phyloP scores from a whole-genome alignment of 1,140 invertebrate genomes.

The Habropoda laboriosa region DNA sequence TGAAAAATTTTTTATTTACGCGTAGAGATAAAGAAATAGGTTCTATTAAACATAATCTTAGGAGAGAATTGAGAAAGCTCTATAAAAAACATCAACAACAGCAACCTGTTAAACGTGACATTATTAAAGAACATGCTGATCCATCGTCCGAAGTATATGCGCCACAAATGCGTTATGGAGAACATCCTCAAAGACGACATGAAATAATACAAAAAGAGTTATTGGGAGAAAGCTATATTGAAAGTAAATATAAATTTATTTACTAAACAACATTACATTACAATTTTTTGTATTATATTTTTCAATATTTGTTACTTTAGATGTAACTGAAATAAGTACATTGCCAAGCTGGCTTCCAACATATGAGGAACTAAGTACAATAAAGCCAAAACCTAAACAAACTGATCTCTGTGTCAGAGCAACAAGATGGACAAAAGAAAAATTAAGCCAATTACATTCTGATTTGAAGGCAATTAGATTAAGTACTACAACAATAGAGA shows the following conservation, averaged over 20 bases:
- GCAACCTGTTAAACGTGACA: slow-evolving; percentile 74
- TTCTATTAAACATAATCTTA: slow-evolving; percentile 69
- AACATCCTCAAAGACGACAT: slow-evolving; percentile 66
- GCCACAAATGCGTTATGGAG: slow-evolving; percentile 80
- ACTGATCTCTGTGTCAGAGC: slow-evolving; percentile 82
- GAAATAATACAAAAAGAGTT: slow-evolving; percentile 57
- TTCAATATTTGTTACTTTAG: slow-evolving; percentile 49
- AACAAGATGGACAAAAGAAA: slow-evolving; percentile 85
- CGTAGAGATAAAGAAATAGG: slow-evolving; percentile 65
- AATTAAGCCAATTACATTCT: slow-evolving; percentile 82
- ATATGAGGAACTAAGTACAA: slow-evolving; percentile 64
- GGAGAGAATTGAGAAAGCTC: slow-evolving; percentile 83
- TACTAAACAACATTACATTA: neutral
- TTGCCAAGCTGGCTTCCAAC: slow-evolving; percentile 70
- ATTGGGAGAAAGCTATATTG: slow-evolving; percentile 13
- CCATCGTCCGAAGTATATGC: slow-evolving; percentile 82
- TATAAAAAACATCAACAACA: slow-evolving; percentile 71
- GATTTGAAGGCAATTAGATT: slow-evolving; percentile 80
- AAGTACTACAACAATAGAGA: slow-evolving; percentile 37
- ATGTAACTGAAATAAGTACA: slow-evolving; percentile 70
- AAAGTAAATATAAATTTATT: slow-evolving; percentile 35
- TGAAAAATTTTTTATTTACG: slow-evolving; percentile 59
- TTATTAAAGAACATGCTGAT: slow-evolving; percentile 78
- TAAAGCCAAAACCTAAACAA: slow-evolving; percentile 65
- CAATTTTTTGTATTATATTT: neutral